These are phyloP conservation scores for Ptychoptera albimana DNA, from an alignment of 2,888 invertebrate genomes.

Conservation along the genomic window DNA sequence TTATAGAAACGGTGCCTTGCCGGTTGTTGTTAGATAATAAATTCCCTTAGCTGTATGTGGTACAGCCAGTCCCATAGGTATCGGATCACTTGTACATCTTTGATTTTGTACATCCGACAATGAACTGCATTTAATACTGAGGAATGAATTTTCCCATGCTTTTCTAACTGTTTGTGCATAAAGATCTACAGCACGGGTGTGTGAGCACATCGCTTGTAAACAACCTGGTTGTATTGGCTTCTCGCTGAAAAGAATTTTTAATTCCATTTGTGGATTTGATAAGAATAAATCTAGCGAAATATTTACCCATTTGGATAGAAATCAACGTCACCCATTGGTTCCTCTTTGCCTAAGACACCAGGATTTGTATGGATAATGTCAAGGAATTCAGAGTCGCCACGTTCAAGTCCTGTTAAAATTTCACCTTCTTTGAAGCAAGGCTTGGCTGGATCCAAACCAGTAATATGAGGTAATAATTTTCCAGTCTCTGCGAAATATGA, in stretches of 20 bases:
- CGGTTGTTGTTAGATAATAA: slow-evolving; percentile 24
- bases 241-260: slow-evolving; percentile 1
- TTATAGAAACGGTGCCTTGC: slow-evolving; percentile 14
- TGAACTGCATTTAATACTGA: slow-evolving; percentile 9
- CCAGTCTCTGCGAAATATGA: slow-evolving; percentile 8
- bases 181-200: slow-evolving; percentile 9
- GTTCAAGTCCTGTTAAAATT: slow-evolving; percentile 4
- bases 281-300: neutral
- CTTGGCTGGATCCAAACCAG: slow-evolving; percentile 11
- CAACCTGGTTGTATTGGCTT: slow-evolving; percentile 9
- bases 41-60: slow-evolving; percentile 21
- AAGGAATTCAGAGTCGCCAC: slow-evolving; percentile 9
- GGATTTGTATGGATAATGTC: slow-evolving; percentile 10
- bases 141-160: slow-evolving; percentile 8
- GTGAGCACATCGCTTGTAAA: slow-evolving; percentile 9
- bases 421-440: slow-evolving; percentile 11
- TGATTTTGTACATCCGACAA: slow-evolving; percentile 16
- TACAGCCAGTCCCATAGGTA: slow-evolving; percentile 23
- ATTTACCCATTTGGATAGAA: slow-evolving; percentile 10
- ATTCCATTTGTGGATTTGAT: no score
- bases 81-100: slow-evolving; percentile 17
- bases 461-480: slow-evolving; percentile 9
- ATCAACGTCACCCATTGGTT: slow-evolving; percentile 10
- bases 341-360: slow-evolving; percentile 7
- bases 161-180: slow-evolving; percentile 11